Base-by-base conservation (phyloP, 1,140 invertebrate species). In the Bemisia tabaci region DNA sequence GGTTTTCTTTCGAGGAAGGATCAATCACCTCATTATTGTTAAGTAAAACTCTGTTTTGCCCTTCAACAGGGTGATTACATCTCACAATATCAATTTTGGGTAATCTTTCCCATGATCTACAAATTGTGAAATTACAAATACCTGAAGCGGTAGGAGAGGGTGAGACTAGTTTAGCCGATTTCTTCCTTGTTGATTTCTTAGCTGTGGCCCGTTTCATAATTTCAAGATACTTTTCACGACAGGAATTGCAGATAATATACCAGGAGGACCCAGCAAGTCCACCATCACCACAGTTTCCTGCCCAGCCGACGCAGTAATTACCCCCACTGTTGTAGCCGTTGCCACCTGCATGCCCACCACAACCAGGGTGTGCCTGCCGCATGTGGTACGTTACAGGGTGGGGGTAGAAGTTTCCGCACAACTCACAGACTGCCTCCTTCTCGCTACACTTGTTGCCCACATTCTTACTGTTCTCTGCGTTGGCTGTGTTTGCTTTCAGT, bases 331-430 rank as follows among this genome's bases (percentile, higher is more conserved):
- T 94, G 76, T 94, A 95, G 1, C 92, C 92, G 75, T 92, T 91
- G 1, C 91, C 88, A 12, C 85, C 85, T n/a, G 92, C 87, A 68
- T 89, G 85, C 72, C 85, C 85, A 0, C 92, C 91, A 77, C 95
- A 97, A 0, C 95, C 95, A 1, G 90, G 89, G 81, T 97, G 95
- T 59, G 84, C 78, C 71, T 87, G 84, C 61, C 89, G 82, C 92
- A 98, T 95, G 76, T 98, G 95, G 70, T 92, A 90, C 0, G 91
- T 95, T 0, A 97, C 83, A 0, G 92, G 91, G 78, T 88, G 85
- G 65, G 90, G 83, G 72, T 87, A 85, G 74, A 81, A 81, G 63
- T 85, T 79, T 22, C 77, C 78, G 74, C 95, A 98, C 22, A 97
- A 80, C 75, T 97, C 95, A 76, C 95, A 98, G 27, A 82, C 75